A percentile compares a stretch with the other conserved stretches of the same genome.
Conservation (phyloP, 2,888 invertebrate genomes). For the Emmelina monodactyla region DNA sequence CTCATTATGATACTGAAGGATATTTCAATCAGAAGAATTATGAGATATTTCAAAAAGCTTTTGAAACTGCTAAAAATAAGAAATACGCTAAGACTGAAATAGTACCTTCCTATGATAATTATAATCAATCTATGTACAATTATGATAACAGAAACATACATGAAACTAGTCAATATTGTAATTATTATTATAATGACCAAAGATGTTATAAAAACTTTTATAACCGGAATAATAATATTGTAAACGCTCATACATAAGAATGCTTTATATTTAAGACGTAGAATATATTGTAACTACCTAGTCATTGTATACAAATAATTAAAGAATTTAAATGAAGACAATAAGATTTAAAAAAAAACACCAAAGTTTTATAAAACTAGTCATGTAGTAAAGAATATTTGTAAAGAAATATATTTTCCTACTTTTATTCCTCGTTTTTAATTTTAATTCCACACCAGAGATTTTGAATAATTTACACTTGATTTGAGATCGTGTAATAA, state of each 20-base stretch:
- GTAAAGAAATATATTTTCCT: background rate
- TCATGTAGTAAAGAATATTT: conserved; percentile 23
- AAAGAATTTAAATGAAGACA: conserved; percentile 13
- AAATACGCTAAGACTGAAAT: conserved; percentile 31
- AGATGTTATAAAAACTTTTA: conserved; percentile 47
- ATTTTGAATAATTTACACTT: conserved; percentile 33
- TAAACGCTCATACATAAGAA: conserved; percentile 48
- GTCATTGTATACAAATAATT: conserved; percentile 12
- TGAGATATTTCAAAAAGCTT: conserved; percentile 66
- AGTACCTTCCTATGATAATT: conserved; percentile 24
- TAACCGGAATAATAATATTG: conserved; percentile 34
- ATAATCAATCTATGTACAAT: conserved; percentile 27
- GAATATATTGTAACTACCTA: conserved; percentile 4
- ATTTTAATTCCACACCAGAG: conserved; percentile 3
- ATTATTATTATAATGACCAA: conserved; percentile 44
- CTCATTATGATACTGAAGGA: conserved; percentile 26
- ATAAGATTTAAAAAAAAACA: conserved; percentile 7
- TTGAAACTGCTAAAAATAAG: conserved; percentile 52
- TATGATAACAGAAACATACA: conserved; percentile 36
- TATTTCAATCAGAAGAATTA: conserved; percentile 63
- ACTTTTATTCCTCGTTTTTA: background rate
- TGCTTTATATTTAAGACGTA: conserved; percentile 1
- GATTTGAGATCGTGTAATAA: conserved; percentile 52
- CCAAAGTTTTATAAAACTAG: conserved; percentile 23
- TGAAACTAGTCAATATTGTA: conserved; percentile 32